phyloP scores from a whole-genome alignment of 2,797 vertebrate species.

The Bovichtus diacanthus region DNA sequence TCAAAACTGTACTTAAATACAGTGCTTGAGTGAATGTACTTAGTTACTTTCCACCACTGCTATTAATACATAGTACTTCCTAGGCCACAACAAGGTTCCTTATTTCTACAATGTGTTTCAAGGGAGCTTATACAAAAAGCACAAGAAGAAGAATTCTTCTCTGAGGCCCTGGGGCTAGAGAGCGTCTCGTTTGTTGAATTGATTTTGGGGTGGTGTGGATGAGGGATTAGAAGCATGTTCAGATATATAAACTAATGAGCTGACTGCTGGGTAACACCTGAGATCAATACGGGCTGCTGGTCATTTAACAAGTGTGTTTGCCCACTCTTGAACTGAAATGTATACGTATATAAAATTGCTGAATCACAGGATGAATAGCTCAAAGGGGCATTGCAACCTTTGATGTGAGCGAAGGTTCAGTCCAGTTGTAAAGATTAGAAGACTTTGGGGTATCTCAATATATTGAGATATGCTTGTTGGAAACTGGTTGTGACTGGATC shows the following conservation, averaged over 20 bases:
- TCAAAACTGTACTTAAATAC: too few species aligned
- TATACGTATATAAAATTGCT: background rate
- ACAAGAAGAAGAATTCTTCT: slow-evolving; percentile 6
- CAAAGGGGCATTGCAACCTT: background rate
- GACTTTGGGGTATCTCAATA: too few species aligned
- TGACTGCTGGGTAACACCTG: slow-evolving; percentile 33
- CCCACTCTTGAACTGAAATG: background rate
- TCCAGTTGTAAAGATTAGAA: background rate
- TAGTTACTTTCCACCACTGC: background rate
- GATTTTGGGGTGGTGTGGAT: slow-evolving; percentile 45
- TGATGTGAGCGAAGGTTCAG: background rate
- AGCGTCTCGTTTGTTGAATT: slow-evolving; percentile 45
- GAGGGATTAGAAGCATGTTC: slow-evolving; percentile 39
- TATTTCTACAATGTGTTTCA: slow-evolving; percentile 8
- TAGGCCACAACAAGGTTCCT: background rate
- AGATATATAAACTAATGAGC: slow-evolving; percentile 41
- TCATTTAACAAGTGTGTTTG: slow-evolving; percentile 19
- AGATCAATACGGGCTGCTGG: slow-evolving; percentile 21
- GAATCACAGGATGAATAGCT: background rate
- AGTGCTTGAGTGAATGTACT: background rate
- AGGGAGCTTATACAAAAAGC: background rate
- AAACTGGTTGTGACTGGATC: slow-evolving; percentile 8
- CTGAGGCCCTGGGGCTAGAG: background rate
- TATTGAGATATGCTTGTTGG: background rate
- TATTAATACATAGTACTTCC: background rate